Evolutionary conservation across 2,888 invertebrate genomes (phyloP).

Genomic region (Gastracanthus pulcherrimus): DNA sequence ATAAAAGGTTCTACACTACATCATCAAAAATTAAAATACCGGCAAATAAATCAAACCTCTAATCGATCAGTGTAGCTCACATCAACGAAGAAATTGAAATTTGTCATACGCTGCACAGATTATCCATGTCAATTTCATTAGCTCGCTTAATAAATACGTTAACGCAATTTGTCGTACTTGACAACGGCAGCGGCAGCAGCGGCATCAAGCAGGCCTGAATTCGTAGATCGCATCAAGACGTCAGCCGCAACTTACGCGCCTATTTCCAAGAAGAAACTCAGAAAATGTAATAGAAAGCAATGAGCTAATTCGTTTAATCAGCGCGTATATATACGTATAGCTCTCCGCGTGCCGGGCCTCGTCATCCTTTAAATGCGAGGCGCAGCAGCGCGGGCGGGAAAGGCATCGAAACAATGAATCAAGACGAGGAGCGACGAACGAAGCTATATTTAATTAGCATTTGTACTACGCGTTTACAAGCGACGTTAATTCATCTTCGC

Average conservation of each 20-base stretch:
- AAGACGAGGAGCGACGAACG: constrained; percentile 19
- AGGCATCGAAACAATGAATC: constrained; percentile 55
- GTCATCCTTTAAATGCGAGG: too few relatives aligned
- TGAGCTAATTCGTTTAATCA: constrained; percentile 52
- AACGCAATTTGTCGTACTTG: background rate
- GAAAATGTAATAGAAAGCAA: constrained; percentile 51
- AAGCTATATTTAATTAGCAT: constrained; percentile 53
- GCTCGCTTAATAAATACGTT: background rate
- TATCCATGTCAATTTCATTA: background rate
- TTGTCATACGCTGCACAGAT: background rate
- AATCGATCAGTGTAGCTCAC: background rate
- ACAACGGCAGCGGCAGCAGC: background rate
- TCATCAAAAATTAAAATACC: background rate
- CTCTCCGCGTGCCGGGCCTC: background rate
- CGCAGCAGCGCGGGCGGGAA: background rate
- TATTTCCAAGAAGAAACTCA: constrained; percentile 48
- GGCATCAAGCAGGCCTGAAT: constrained; percentile 6
- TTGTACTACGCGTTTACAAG: constrained; percentile 38
- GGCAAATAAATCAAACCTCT: background rate
- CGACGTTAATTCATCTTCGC: constrained; percentile 33
- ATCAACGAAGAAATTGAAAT: background rate
- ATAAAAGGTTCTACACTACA: too few relatives aligned
- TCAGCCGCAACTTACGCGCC: background rate
- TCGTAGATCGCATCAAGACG: background rate
- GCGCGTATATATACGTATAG: background rate